Evolutionary conservation across 2,888 invertebrate genomes (phyloP).

Genomic region (Cabera pusaria): DNA sequence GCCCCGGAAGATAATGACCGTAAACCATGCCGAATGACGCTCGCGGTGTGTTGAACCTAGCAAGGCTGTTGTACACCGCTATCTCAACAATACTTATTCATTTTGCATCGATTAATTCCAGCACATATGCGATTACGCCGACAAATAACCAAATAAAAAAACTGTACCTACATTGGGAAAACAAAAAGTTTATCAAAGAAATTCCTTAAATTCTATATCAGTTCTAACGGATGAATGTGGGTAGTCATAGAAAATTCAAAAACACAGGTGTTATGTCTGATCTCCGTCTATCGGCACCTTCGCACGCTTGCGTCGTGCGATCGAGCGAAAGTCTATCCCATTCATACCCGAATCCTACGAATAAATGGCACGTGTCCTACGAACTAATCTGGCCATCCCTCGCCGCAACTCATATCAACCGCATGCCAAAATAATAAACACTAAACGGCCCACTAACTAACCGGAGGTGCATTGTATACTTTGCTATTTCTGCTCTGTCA

Average conservation of each 20-base stretch:
- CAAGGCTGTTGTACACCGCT: slow-evolving; percentile 4
- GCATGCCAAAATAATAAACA: slow-evolving; percentile 23
- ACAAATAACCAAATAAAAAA: slow-evolving; percentile 3
- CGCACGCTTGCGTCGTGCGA: slow-evolving; percentile 45
- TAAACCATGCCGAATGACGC: too few species aligned
- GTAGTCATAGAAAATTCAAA: background rate
- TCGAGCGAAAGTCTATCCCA: slow-evolving; percentile 48
- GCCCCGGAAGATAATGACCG: too few species aligned
- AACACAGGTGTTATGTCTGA: slow-evolving; percentile 11
- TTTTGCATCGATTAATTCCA: background rate
- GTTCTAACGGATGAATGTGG: slow-evolving; percentile 5
- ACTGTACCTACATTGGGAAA: too few species aligned
- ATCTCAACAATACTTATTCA: slow-evolving; percentile 9
- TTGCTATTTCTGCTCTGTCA: slow-evolving; percentile 49
- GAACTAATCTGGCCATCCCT: slow-evolving; percentile 30
- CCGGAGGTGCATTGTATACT: slow-evolving; percentile 43
- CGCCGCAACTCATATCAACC: slow-evolving; percentile 29
- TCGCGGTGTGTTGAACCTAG: slow-evolving; percentile 2
- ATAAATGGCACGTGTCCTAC: slow-evolving; percentile 42
- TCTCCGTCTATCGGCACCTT: slow-evolving; percentile 1
- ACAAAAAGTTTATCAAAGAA: slow-evolving; percentile 7
- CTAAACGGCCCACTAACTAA: slow-evolving; percentile 28
- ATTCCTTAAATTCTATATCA: slow-evolving; percentile 1
- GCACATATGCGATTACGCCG: slow-evolving; percentile 7
- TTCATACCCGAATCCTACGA: slow-evolving; percentile 46